These are phyloP conservation scores for Corbicula japonica DNA, from an alignment of 2,888 invertebrate species.

Conservation along the genomic window DNA sequence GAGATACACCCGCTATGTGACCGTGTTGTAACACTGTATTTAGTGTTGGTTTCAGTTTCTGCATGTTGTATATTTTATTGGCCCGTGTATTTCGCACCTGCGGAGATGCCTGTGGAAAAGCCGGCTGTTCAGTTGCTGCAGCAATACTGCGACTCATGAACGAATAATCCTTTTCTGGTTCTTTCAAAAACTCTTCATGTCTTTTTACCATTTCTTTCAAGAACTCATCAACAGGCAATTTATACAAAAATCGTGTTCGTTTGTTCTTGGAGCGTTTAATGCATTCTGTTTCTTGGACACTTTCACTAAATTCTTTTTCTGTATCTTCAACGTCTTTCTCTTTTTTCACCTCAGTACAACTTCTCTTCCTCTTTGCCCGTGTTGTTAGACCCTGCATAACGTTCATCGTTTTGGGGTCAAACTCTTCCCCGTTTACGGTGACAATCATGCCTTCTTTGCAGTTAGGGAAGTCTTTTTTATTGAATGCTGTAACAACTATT, in stretches of 20 bases:
- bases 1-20: background rate
- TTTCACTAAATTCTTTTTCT: conserved; percentile 4
- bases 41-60: conserved; percentile 19
- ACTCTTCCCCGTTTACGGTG: conserved; percentile 40
- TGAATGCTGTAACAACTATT: conserved; percentile 45
- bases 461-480: conserved; percentile 21
- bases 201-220: conserved; percentile 48
- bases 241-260: conserved; percentile 13
- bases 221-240: conserved; percentile 54
- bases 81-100: conserved; percentile 43
- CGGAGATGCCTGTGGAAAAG: conserved; percentile 61
- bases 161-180: conserved; percentile 32
- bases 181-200: conserved; percentile 52
- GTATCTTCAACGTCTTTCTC: background rate
- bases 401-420: conserved; percentile 41
- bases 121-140: conserved; percentile 49
- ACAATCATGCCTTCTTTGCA: conserved; percentile 44
- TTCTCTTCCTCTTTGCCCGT: background rate
- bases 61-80: conserved; percentile 54
- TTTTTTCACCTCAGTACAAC: background rate
- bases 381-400: background rate
- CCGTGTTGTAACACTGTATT: too few species aligned
- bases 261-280: background rate
- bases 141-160: conserved; percentile 45
- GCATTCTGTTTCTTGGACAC: background rate